Conservation (phyloP, 2,797 vertebrate species). For the Lagorchestes hirsutus region DNA sequence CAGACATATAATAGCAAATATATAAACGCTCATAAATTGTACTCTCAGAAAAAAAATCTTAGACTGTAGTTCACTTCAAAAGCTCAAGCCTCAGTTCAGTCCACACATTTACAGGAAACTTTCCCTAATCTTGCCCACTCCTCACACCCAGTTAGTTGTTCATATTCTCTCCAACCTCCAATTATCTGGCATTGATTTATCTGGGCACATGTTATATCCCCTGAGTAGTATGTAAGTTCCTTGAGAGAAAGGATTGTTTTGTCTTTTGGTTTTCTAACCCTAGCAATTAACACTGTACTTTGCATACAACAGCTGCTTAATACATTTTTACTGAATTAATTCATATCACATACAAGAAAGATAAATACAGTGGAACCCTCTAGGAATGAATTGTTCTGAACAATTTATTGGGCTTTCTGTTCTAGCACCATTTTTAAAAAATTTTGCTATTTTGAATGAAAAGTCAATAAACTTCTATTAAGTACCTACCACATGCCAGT, state of each 20-base stretch:
- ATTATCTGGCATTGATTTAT: background rate
- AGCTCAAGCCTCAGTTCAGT: background rate
- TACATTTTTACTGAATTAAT: background rate
- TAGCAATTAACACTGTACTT: background rate
- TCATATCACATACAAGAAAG: background rate
- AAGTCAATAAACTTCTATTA: background rate
- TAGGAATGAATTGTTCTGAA: background rate
- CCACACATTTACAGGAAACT: background rate
- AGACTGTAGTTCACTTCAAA: background rate
- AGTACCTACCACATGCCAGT: background rate
- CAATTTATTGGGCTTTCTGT: background rate
- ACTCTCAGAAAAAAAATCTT: background rate
- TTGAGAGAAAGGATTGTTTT: background rate
- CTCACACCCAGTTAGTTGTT: background rate
- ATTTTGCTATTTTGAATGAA: background rate
- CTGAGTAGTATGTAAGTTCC: background rate
- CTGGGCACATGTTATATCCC: background rate
- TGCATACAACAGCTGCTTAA: background rate
- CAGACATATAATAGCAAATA: background rate
- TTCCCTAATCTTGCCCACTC: background rate
- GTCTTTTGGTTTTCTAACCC: background rate
- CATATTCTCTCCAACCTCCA: background rate
- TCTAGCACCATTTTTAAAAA: background rate
- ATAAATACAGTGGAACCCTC: background rate
- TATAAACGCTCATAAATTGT: background rate